Conservation (phyloP, 2,113 vertebrate genomes). For the human (Homo sapiens) region GRCh38 chr5:78031501-78032000, state of each 20-base stretch:
- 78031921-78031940: background rate
- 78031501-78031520: background rate
- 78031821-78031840: background rate
- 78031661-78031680: background rate
- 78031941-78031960: background rate
- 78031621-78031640: background rate
- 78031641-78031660: background rate
- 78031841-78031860: constrained; percentile 32
- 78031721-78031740: constrained; percentile 25
- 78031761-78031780: constrained; percentile 5
- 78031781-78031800: constrained; percentile 47
- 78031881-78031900: constrained; percentile 19
- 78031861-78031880: constrained; percentile 45
- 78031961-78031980: background rate
- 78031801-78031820: constrained; percentile 6
- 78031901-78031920: background rate
- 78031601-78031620: background rate
- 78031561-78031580: background rate
- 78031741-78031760: background rate
- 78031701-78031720: background rate
- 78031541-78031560: background rate
- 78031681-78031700: background rate
- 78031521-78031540: background rate
- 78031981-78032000: background rate
- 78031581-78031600: background rate